phyloP scores from a whole-genome alignment of 2,888 invertebrate genomes.

The Cecidostiba fungosa region DNA sequence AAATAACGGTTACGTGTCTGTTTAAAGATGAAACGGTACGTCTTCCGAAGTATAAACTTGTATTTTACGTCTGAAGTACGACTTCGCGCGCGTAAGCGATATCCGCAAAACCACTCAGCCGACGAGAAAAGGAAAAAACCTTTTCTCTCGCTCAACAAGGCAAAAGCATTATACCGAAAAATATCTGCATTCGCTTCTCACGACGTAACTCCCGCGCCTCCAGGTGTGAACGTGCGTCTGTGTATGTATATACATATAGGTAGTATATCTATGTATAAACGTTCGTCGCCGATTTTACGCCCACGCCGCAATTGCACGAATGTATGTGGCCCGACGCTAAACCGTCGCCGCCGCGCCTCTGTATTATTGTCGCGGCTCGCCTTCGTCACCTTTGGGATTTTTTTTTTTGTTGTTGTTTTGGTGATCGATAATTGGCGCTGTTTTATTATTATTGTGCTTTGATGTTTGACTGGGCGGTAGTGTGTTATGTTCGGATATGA shows the following conservation, averaged over 20 bases:
- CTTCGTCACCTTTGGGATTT: neutral
- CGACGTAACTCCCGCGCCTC: neutral
- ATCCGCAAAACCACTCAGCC: neutral
- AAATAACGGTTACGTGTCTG: constrained; percentile 9
- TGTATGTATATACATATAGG: neutral
- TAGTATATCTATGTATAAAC: neutral
- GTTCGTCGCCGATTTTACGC: neutral
- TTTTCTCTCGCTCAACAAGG: neutral
- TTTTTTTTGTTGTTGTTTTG: constrained; percentile 14
- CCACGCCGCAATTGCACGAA: neutral
- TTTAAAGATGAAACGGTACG: constrained; percentile 10
- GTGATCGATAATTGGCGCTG: neutral
- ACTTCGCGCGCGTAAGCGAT: constrained; percentile 15
- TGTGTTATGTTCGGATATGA: neutral
- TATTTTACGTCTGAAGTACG: neutral
- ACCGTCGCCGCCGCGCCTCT: neutral
- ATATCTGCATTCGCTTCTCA: neutral
- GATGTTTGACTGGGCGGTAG: neutral
- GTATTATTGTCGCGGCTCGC: neutral
- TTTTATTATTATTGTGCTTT: neutral
- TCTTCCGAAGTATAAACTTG: neutral
- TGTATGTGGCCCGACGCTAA: neutral
- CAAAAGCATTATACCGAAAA: constrained; percentile 19
- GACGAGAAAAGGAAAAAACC: neutral
- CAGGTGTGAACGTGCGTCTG: neutral